Evolutionary conservation across 2,888 invertebrate genomes (phyloP).

Genomic region (Aporophyla nigra): DNA sequence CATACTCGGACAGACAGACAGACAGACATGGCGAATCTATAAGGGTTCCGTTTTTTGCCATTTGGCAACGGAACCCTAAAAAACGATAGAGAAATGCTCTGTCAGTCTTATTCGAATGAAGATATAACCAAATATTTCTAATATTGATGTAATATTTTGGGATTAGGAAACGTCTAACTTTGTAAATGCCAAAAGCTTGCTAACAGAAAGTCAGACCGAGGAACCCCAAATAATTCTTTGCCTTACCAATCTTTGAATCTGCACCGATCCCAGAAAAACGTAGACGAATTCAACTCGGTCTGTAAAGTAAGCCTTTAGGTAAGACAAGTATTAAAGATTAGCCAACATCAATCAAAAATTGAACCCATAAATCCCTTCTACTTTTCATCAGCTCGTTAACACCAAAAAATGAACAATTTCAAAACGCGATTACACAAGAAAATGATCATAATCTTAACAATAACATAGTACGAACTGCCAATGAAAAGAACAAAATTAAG

Average conservation of each 20-base stretch:
- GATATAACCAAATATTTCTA: no score
- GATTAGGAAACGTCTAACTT: no score
- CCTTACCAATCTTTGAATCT: no score
- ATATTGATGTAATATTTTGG: no score
- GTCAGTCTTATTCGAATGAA: no score
- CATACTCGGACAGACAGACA: no score
- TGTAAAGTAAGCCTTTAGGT: neutral
- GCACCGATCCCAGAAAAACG: neutral
- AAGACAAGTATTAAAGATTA: constrained; percentile 1
- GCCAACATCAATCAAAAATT: constrained; percentile 24
- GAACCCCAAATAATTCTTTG: neutral
- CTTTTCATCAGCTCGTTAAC: constrained; percentile 24
- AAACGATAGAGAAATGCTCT: no score
- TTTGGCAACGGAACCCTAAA: no score
- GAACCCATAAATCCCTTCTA: constrained; percentile 1
- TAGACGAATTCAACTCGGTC: neutral
- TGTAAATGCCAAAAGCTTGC: no score
- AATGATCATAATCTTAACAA: constrained; percentile 33
- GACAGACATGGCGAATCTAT: no score
- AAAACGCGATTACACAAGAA: constrained; percentile 39
- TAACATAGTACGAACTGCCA: constrained; percentile 26
- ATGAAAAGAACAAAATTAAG: constrained; percentile 62
- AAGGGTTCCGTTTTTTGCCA: no score
- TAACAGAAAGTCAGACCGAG: no score
- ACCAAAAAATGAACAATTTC: constrained; percentile 28